Evolutionary conservation across 2,888 invertebrate genomes (phyloP), one percentile per base, ranked within the genome.

Genomic region (Calameuta idolon): DNA sequence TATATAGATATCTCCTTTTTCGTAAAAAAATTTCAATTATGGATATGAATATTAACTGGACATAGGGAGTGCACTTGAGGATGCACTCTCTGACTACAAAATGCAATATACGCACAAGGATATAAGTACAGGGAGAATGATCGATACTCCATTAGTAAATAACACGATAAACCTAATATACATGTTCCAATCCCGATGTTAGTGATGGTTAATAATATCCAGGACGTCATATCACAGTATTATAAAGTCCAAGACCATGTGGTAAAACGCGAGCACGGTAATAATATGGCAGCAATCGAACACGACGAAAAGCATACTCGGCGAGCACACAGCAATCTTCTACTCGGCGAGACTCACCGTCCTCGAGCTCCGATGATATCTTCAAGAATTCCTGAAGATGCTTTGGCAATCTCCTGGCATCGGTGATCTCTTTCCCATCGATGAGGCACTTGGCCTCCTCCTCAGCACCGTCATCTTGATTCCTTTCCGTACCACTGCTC

Each of bases 311-410:
- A 71, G 71, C 71, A 71, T 34, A 81, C 79, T 81, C 77, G 75
- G 74, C 69, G 79, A 79, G 69, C 78, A 84, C 85, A 86, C 84
- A 86, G 77, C 82, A 55, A 55, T 55, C 55, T 55, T 55, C 55
- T 55, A 55, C 55, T 74, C 92, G 92, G 83, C 90, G 89, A 83
- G 91, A 93, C 92, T 93, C 93, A 92, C 93, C 93, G 85, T 93
- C 93, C 71, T 34, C 71, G 83, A 93, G 93, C 82, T 92, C 92
- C 68, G 92, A 91, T 69, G 94, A 93, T 85, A 95, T 94, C 88
- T 93, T 94, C 85, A 96, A 94, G 89, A 97, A 96, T 87, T 97
- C 97, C 88, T 95, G 95, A 87, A 97, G 93, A 91, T 97, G 97
- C 86, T 93, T 95, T 9, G 97, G 97, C 80, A 97, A 92, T 81